Percentiles rank a stretch among this genome's conserved stretches.
phyloP scores from a whole-genome alignment of 2,113 vertebrate genomes.

The Chascanopsetta lugubris region DNA sequence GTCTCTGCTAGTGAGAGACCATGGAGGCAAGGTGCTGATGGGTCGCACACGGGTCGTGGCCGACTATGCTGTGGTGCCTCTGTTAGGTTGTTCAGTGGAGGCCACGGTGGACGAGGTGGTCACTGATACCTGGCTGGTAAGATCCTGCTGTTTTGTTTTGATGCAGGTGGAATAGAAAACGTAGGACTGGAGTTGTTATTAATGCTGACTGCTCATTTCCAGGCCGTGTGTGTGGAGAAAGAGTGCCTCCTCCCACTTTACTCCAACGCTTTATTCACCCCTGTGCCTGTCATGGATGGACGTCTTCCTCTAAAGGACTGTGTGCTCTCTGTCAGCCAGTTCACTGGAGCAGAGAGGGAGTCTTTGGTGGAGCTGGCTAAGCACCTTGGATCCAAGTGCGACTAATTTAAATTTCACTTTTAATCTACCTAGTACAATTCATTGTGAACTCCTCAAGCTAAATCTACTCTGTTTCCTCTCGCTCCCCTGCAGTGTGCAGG shows the following conservation, averaged over 20 bases:
- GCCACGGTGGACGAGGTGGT: constrained; percentile 92
- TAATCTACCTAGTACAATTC: not conserved
- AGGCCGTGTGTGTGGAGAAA: constrained; percentile 91
- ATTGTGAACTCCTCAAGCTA: not conserved
- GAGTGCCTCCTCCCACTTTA: constrained; percentile 83
- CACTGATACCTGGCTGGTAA: constrained; percentile 97
- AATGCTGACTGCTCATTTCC: constrained; percentile 21
- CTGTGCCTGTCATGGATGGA: constrained; percentile 87
- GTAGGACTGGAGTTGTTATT: no score
- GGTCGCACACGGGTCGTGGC: constrained; percentile 83
- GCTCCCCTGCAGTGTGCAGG: constrained; percentile 86
- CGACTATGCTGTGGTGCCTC: constrained; percentile 92
- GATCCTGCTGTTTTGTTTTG: constrained; percentile 56
- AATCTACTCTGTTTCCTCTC: not conserved
- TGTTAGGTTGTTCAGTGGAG: constrained; percentile 89
- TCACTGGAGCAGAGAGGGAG: constrained; percentile 91
- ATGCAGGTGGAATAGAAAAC: no score
- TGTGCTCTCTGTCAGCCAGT: constrained; percentile 96
- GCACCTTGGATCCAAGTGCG: constrained; percentile 90
- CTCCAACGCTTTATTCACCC: constrained; percentile 90
- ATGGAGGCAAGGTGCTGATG: constrained; percentile 83
- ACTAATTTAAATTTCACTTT: not conserved
- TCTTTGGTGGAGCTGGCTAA: constrained; percentile 89
- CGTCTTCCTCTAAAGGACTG: constrained; percentile 84
- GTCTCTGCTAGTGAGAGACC: constrained; percentile 83